These are phyloP conservation scores for Solea solea DNA, from an alignment of 2,113 vertebrate genomes.

Conservation along the genomic window DNA sequence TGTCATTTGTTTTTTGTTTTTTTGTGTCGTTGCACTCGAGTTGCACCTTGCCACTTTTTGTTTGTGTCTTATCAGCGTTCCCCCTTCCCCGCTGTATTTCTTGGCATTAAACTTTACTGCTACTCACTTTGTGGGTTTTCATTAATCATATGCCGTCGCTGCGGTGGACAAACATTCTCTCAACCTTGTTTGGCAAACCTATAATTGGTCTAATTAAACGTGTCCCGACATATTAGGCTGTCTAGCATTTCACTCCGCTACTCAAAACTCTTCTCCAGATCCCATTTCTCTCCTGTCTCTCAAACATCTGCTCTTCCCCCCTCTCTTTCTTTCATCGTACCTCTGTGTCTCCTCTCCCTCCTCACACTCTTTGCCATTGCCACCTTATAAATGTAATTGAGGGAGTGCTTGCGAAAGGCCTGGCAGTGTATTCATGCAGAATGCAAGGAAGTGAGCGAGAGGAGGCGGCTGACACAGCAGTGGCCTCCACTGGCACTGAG, in stretches of 20 bases:
- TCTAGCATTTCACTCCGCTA: conserved; percentile 49
- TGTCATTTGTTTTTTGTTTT: conserved; percentile 36
- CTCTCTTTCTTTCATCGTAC: background rate
- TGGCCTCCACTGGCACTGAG: conserved; percentile 60
- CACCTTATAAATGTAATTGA: conserved; percentile 72
- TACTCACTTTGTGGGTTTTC: conserved; percentile 60
- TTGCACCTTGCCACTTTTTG: conserved; percentile 24
- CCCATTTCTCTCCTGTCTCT: conserved; percentile 22
- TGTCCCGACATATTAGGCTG: conserved; percentile 60
- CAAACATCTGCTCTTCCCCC: conserved; percentile 7
- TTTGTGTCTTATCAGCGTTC: conserved; percentile 25
- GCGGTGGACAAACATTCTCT: conserved; percentile 36
- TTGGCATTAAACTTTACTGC: conserved; percentile 47
- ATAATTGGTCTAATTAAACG: conserved; percentile 73
- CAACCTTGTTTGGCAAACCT: conserved; percentile 45
- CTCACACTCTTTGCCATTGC: conserved; percentile 19
- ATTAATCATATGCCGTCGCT: conserved; percentile 63
- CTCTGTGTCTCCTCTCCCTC: conserved; percentile 28
- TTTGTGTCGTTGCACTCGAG: background rate
- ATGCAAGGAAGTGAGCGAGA: conserved; percentile 28
- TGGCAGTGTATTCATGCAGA: conserved; percentile 42
- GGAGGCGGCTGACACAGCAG: conserved; percentile 42
- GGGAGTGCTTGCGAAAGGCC: conserved; percentile 35
- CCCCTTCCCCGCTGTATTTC: background rate
- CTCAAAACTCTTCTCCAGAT: conserved; percentile 26